Base-by-base conservation (phyloP, 23 tunicate genomes). In the Corella eumyota region DNA sequence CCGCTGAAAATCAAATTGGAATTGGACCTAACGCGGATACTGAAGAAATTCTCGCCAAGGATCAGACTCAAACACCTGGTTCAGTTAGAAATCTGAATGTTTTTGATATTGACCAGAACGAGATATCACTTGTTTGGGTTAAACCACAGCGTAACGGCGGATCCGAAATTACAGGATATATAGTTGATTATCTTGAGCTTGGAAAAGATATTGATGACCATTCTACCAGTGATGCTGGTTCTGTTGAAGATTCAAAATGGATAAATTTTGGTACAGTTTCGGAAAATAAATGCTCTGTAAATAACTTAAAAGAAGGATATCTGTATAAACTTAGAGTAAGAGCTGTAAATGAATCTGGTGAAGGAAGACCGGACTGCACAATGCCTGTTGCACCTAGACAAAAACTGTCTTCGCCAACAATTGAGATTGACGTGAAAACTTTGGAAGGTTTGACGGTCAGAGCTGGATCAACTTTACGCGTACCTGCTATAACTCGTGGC, bases 111-210 rank as follows among this genome's bases (percentile, higher is more conserved):
- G 88, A 73, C 71, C 73, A 68, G 40, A 68, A 61, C 40, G 67
- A 72, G 6, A 50, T 90, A 3, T 64, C 90, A 4, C 50, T 78
- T 20, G 20, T 69, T n/a, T 90, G 97, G 97, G 25, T 34, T 47
- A 78, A 78, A 50, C 97, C 97, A 2, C 90, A 79, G 57, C 62
- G 97, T 45, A 77, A 90, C 61, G 88, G 88, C 36, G 97, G 97
- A 2, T 53, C 78, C 3, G 52, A 81, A 44, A 69, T 79, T 0
- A 38, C 76, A 4, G 77, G 81, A 21, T 84, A 75, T 64, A 75
- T 69, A 19, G 78, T 84, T 49, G 94, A 84, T 57, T 77, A 64
- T 57, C 50, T 66, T 48, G 85, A 77, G 62, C 50, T 66, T 32
- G 95, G 80, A 56, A 68, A 67, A 30, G 85, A 86, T 11, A 32